These are phyloP conservation scores for Drosophila bifasciata DNA, from an alignment of 1,140 invertebrate species.

Conservation along the genomic window DNA sequence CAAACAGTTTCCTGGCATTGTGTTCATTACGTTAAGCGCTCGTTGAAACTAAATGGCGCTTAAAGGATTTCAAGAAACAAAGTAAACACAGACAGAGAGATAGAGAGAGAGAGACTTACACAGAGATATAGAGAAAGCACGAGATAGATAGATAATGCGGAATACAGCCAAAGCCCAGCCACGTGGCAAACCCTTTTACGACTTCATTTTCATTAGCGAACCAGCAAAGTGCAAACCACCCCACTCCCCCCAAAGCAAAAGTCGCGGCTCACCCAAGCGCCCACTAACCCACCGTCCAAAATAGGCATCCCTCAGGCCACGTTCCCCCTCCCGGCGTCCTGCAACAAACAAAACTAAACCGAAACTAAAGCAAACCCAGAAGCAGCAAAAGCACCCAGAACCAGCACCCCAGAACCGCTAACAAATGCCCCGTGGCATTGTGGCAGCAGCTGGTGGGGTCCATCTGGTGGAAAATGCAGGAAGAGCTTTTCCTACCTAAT, in stretches of 20 bases:
- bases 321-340: neutral
- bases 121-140: no score
- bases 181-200: slow-evolving; percentile 55
- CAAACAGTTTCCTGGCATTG: slow-evolving; percentile 26
- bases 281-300: neutral
- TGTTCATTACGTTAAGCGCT: slow-evolving; percentile 54
- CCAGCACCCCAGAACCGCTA: slow-evolving; percentile 26
- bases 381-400: neutral
- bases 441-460: slow-evolving; percentile 4
- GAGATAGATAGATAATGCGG: neutral
- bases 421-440: slow-evolving; percentile 41
- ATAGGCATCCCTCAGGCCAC: no score
- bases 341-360: slow-evolving; percentile 7
- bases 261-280: slow-evolving; percentile 8
- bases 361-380: slow-evolving; percentile 21
- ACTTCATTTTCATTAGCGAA: slow-evolving; percentile 54
- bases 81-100: slow-evolving; percentile 6
- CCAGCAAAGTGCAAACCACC: slow-evolving; percentile 34
- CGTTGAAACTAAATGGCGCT: slow-evolving; percentile 59
- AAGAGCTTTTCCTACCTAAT: neutral
- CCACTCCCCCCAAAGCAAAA: slow-evolving; percentile 16
- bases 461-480: slow-evolving; percentile 21
- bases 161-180: slow-evolving; percentile 12
- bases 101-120: neutral
- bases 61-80: slow-evolving; percentile 30